These are phyloP conservation scores for Urocyon cinereoargenteus DNA, from an alignment of 2,797 vertebrate species.

Conservation along the genomic window DNA sequence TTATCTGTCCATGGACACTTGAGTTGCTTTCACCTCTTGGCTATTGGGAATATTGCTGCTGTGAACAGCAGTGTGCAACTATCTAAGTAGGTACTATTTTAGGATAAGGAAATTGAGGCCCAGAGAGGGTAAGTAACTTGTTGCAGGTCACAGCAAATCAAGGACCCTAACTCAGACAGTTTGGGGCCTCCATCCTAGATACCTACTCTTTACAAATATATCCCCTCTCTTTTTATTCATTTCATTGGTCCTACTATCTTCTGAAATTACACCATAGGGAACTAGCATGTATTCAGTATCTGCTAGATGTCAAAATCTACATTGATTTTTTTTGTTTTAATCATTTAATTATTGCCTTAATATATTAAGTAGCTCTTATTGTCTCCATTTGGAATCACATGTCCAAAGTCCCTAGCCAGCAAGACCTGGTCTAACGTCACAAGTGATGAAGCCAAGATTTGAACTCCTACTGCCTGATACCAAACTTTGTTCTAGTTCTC, in stretches of 20 bases:
- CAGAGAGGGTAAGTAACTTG: neutral
- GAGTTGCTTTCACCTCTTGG: neutral
- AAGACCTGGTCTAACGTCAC: neutral
- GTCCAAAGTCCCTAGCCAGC: neutral
- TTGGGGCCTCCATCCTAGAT: neutral
- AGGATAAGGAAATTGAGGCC: neutral
- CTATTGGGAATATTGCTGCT: neutral
- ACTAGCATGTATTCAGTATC: neutral
- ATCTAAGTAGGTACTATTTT: neutral
- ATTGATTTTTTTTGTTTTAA: neutral
- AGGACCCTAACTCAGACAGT: neutral
- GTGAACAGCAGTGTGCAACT: neutral
- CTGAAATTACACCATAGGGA: neutral
- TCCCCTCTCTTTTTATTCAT: neutral
- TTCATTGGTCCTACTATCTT: neutral
- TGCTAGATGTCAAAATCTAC: neutral
- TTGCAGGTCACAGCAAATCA: neutral
- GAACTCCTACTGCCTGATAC: neutral
- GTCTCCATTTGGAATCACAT: neutral
- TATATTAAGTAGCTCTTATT: neutral
- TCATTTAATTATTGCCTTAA: neutral
- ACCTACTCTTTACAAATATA: neutral
- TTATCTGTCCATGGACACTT: neutral
- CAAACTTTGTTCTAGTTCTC: neutral
- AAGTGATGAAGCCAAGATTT: neutral